Conservation (phyloP, 1,140 invertebrate species). For the Drosophila lini region DNA sequence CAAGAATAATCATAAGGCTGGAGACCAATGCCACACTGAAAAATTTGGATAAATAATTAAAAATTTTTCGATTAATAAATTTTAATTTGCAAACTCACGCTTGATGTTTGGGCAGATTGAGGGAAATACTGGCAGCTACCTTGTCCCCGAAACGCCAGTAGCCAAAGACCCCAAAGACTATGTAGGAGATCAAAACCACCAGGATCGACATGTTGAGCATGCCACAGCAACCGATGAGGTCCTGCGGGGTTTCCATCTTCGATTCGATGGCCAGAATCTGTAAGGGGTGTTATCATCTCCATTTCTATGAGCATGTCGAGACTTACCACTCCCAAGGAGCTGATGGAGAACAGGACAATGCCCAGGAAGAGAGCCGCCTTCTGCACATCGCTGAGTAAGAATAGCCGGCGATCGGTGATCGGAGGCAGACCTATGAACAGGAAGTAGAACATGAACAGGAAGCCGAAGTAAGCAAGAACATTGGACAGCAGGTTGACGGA, state of each 20-base stretch:
- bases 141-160: conserved; percentile 48
- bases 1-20: background rate
- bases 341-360: conserved; percentile 40
- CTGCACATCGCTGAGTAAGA: background rate
- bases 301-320: background rate
- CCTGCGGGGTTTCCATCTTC: conserved; percentile 37
- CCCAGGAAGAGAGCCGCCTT: conserved; percentile 23
- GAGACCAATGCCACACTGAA: conserved; percentile 12
- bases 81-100: conserved; percentile 20
- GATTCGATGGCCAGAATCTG: conserved; percentile 54
- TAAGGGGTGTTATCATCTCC: background rate
- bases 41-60: background rate
- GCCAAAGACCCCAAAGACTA: conserved; percentile 43
- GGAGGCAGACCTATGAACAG: conserved; percentile 25
- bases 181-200: conserved; percentile 13
- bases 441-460: conserved; percentile 40
- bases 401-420: background rate
- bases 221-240: conserved; percentile 37
- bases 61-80: background rate
- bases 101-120: conserved; percentile 41
- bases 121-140: conserved; percentile 4
- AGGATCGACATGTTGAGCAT: conserved; percentile 11
- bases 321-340: conserved; percentile 56
- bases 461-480: conserved; percentile 12
- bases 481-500: conserved; percentile 28